Conservation (phyloP, 1,140 invertebrate species). For the Ceratina japonica region DNA sequence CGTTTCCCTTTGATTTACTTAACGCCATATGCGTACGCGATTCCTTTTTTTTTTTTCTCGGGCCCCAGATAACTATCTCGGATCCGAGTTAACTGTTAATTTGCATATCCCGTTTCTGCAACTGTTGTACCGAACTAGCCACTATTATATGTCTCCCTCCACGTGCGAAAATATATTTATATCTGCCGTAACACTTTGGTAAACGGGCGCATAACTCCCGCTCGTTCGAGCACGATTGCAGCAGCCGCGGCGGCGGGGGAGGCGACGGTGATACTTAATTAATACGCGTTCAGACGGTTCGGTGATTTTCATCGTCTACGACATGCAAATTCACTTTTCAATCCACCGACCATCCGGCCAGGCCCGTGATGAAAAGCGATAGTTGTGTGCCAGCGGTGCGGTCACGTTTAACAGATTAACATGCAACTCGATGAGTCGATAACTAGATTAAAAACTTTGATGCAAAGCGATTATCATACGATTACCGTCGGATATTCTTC, state of each 20-base stretch:
- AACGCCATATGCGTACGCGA: conserved; percentile 29
- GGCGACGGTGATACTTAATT: conserved; percentile 49
- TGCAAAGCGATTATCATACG: no score
- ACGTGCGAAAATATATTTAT: not conserved
- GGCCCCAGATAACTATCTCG: conserved; percentile 39
- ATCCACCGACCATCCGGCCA: not conserved
- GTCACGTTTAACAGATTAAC: not conserved
- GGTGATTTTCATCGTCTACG: conserved; percentile 15
- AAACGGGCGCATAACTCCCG: conserved; percentile 10
- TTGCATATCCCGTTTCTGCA: conserved; percentile 64
- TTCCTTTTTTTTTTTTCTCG: conserved; percentile 33
- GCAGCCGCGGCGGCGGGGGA: no score
- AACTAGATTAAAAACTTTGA: not conserved
- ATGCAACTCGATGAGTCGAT: conserved; percentile 9
- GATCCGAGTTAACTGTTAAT: conserved; percentile 58
- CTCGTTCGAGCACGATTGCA: conserved; percentile 31
- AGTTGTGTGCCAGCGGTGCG: conserved; percentile 25
- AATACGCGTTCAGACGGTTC: conserved; percentile 12
- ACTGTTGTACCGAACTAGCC: conserved; percentile 45
- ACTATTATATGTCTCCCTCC: not conserved
- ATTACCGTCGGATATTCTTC: no score
- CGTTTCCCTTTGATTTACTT: conserved; percentile 43
- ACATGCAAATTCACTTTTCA: conserved; percentile 44
- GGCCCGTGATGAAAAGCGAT: conserved; percentile 24
- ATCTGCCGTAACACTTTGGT: not conserved